A percentile compares a stretch with the other conserved stretches of the same genome.
These are phyloP conservation scores for Gymnodraco acuticeps DNA, from an alignment of 2,797 vertebrate species.

Conservation along the genomic window DNA sequence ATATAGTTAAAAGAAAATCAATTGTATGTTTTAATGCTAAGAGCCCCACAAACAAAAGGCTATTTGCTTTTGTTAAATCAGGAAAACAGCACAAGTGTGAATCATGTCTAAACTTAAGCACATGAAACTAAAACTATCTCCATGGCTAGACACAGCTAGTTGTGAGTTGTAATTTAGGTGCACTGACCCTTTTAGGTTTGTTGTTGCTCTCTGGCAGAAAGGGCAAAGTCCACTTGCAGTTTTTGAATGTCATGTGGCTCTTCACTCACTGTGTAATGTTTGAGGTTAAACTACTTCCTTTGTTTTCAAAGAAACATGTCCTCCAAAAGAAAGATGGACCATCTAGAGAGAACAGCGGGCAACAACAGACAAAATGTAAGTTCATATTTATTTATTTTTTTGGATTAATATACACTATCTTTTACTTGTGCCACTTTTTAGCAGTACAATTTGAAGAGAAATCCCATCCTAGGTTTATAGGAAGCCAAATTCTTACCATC, in stretches of 20 bases:
- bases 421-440: not conserved
- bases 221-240: slow-evolving; percentile 48
- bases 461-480: not conserved
- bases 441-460: not conserved
- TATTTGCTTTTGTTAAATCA: not conserved
- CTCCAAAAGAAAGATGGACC: slow-evolving; percentile 88
- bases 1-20: not conserved
- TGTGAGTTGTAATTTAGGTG: slow-evolving; percentile 1
- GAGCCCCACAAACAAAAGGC: not conserved
- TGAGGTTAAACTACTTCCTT: slow-evolving; percentile 36
- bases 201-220: slow-evolving; percentile 13
- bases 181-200: slow-evolving; percentile 31
- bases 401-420: not conserved
- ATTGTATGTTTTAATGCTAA: not conserved
- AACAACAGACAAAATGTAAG: slow-evolving; percentile 91
- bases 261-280: not conserved
- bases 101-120: not conserved
- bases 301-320: slow-evolving; percentile 85
- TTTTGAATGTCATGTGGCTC: not conserved
- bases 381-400: slow-evolving; percentile 18
- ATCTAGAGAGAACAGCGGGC: slow-evolving; percentile 91
- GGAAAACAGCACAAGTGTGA: not conserved
- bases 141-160: not conserved
- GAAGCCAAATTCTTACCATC: too few relatives aligned
- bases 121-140: not conserved